Evolutionary conservation across 1,140 invertebrate genomes (phyloP).

Genomic region (Drosophila parvula): DNA sequence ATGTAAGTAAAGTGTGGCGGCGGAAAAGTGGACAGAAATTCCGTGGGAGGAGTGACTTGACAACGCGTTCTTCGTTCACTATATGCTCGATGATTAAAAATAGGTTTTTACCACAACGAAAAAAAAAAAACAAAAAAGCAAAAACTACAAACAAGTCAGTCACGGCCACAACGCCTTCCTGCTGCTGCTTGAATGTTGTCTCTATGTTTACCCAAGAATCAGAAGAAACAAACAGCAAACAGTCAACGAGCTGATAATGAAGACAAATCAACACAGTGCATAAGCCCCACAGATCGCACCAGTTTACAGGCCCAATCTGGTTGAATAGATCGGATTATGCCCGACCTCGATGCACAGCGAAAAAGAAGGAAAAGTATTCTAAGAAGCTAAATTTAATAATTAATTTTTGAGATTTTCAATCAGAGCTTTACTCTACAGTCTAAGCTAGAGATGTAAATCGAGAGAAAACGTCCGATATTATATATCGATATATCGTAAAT

Average conservation of each 20-base stretch:
- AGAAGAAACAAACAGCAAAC: conserved; percentile 33
- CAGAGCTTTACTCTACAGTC: no score
- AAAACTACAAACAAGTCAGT: conserved; percentile 40
- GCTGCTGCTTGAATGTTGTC: conserved; percentile 7
- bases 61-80: conserved; percentile 19
- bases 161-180: conserved; percentile 40
- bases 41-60: conserved; percentile 40
- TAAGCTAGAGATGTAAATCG: no score
- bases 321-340: conserved; percentile 31
- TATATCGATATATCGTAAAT: no score
- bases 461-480: no score
- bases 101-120: conserved; percentile 53
- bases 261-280: conserved; percentile 49
- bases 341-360: not conserved
- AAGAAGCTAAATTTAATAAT: not conserved
- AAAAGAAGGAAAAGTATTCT: not conserved
- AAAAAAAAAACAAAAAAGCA: conserved; percentile 6
- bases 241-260: conserved; percentile 65
- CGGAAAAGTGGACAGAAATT: not conserved
- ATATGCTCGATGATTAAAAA: conserved; percentile 64
- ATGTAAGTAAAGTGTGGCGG: not conserved
- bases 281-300: conserved; percentile 10
- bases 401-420: not conserved
- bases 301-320: conserved; percentile 19
- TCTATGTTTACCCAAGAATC: conserved; percentile 61